Evolutionary conservation across 2,797 vertebrate genomes (phyloP).

Genomic region (Molossus alvarezi): DNA sequence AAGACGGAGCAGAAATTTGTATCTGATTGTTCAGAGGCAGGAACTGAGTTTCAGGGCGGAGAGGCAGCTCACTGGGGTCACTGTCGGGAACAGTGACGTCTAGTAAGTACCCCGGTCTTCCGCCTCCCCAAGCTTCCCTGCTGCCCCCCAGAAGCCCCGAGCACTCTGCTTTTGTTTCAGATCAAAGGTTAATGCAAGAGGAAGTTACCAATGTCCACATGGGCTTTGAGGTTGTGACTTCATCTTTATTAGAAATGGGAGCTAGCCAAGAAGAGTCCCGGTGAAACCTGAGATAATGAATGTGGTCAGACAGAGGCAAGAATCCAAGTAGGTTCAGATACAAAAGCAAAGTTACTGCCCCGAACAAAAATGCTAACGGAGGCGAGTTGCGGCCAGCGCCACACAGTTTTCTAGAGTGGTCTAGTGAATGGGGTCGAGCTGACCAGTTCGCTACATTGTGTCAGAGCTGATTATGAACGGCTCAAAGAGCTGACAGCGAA

Average conservation of each 20-base stretch:
- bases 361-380: slow-evolving; percentile 65
- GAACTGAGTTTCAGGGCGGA: not conserved
- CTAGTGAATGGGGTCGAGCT: slow-evolving; percentile 16
- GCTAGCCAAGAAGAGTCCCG: slow-evolving; percentile 3
- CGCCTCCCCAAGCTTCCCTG: not conserved
- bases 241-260: slow-evolving; percentile 64
- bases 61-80: not conserved
- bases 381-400: slow-evolving; percentile 17
- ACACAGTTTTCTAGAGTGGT: slow-evolving; percentile 49
- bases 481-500: slow-evolving; percentile 52
- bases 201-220: not conserved
- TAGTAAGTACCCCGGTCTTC: not conserved
- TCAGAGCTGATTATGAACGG: slow-evolving; percentile 22
- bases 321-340: slow-evolving; percentile 50
- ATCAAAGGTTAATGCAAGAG: slow-evolving; percentile 67
- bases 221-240: slow-evolving; percentile 44
- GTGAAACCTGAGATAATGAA: slow-evolving; percentile 63
- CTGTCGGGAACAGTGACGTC: not conserved
- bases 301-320: slow-evolving; percentile 59
- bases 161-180: not conserved
- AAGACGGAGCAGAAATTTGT: not conserved
- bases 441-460: slow-evolving; percentile 36
- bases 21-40: not conserved
- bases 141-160: not conserved
- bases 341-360: slow-evolving; percentile 69